These are phyloP conservation scores for Salpingus planirostris DNA, from an alignment of 2,888 invertebrate species.

Conservation along the genomic window DNA sequence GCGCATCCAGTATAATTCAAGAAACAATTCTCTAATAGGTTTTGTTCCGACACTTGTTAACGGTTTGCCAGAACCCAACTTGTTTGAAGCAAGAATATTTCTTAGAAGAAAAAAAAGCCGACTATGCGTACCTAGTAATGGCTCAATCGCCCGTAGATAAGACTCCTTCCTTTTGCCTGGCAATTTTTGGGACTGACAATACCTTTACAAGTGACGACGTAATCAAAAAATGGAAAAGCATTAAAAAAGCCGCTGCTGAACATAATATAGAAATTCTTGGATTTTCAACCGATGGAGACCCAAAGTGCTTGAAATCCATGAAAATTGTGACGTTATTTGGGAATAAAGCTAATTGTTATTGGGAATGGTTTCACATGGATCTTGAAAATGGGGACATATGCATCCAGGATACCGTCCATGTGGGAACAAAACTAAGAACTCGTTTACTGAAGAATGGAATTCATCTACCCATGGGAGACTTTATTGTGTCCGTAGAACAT, in stretches of 20 bases:
- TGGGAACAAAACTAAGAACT: conserved; percentile 3
- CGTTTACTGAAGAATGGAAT: conserved; percentile 1
- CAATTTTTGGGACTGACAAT: conserved; percentile 15
- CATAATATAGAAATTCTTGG: conserved; percentile 9
- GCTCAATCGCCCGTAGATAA: conserved; percentile 10
- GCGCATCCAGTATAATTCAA: conserved; percentile 16
- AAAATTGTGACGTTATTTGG: background rate
- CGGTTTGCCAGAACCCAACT: conserved; percentile 6
- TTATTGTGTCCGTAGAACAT: background rate
- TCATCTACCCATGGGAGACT: conserved; percentile 1
- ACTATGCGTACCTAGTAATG: conserved; percentile 15
- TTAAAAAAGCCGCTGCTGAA: conserved; percentile 3
- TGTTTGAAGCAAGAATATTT: conserved; percentile 3
- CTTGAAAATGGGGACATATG: conserved; percentile 2
- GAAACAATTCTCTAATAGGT: conserved; percentile 19
- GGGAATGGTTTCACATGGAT: conserved; percentile 3
- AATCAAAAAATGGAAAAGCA: conserved; percentile 9
- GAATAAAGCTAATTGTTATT: background rate
- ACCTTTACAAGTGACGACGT: conserved; percentile 13
- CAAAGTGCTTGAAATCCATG: conserved; percentile 7
- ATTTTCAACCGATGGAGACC: conserved; percentile 9
- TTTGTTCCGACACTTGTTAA: conserved; percentile 18
- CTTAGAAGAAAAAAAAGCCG: conserved; percentile 2
- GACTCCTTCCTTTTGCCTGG: conserved; percentile 14
- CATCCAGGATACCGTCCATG: conserved; percentile 3